Conservation (phyloP, 1,140 invertebrate genomes). For the Temnothorax nylanderi region DNA sequence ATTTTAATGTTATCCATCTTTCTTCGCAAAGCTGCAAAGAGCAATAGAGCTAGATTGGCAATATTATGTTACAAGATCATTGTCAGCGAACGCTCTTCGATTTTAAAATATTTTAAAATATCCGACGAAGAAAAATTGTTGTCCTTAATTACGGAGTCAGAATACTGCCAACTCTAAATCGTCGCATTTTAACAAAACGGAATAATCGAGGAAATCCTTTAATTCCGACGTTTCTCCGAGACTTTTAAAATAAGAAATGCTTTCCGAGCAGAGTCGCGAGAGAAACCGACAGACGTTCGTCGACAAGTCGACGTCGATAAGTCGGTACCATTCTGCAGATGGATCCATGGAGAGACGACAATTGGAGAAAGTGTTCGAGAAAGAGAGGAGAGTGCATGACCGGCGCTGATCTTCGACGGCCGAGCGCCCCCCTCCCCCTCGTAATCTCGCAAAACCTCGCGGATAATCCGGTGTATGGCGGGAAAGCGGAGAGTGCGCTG, state of each 20-base stretch:
- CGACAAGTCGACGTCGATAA: conserved; percentile 62
- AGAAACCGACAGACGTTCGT: conserved; percentile 40
- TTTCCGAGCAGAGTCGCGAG: not conserved
- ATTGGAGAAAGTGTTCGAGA: not conserved
- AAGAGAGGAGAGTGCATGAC: conserved; percentile 36
- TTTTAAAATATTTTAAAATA: not conserved
- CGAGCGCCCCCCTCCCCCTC: conserved; percentile 28
- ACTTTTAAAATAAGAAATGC: conserved; percentile 45
- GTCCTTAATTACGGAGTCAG: not conserved
- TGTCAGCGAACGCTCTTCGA: not conserved
- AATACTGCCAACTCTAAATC: not conserved
- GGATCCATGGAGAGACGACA: conserved; percentile 33
- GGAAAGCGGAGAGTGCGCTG: conserved; percentile 48
- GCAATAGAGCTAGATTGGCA: not conserved
- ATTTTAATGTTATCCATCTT: conserved; percentile 17
- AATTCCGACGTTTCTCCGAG: not conserved
- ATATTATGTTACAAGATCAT: not conserved
- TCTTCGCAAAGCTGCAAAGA: conserved; percentile 1
- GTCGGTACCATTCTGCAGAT: conserved; percentile 59
- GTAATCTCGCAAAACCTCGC: conserved; percentile 70
- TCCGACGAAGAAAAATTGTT: conserved; percentile 21
- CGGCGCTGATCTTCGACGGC: conserved; percentile 62
- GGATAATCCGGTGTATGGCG: conserved; percentile 69
- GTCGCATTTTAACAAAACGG: not conserved
- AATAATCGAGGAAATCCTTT: not conserved